Evolutionary conservation across 2,113 vertebrate genomes (phyloP).

Genomic region (Hydrolagus affinis): DNA sequence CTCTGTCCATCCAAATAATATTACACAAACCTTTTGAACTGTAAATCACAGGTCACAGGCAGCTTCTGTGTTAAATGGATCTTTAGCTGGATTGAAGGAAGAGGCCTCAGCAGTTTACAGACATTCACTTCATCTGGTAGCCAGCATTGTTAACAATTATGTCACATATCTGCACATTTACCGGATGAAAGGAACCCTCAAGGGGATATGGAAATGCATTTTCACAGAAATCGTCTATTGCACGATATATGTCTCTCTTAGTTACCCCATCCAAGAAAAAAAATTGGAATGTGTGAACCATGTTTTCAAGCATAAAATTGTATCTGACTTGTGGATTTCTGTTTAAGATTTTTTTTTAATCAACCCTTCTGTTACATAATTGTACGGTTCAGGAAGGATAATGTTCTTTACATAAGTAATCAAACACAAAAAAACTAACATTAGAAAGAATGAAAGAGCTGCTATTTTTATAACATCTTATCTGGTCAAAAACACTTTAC

Average conservation of each 20-base stretch:
- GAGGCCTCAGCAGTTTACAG: constrained; percentile 62
- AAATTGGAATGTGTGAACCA: not conserved
- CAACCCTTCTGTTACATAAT: not conserved
- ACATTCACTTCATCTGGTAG: constrained; percentile 69
- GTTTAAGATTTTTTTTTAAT: not conserved
- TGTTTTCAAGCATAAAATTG: constrained; percentile 8
- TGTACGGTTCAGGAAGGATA: not conserved
- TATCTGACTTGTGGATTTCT: not conserved
- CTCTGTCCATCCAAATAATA: constrained; percentile 6
- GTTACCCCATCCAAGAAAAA: constrained; percentile 8
- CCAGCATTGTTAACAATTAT: constrained; percentile 68
- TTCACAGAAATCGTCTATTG: constrained; percentile 35
- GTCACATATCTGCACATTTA: constrained; percentile 59
- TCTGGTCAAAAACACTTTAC: too few species aligned
- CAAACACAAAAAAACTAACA: not conserved
- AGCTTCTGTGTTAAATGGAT: constrained; percentile 63
- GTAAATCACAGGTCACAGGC: constrained; percentile 33
- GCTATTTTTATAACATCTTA: too few species aligned
- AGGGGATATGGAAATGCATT: constrained; percentile 50
- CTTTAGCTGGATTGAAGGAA: constrained; percentile 66
- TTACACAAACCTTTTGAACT: constrained; percentile 16
- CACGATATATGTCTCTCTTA: constrained; percentile 1
- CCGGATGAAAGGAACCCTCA: constrained; percentile 59
- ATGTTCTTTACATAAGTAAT: not conserved
- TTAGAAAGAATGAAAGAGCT: too few species aligned